phyloP scores from a whole-genome alignment of 1,140 invertebrate genomes.

The Solen grandis region DNA sequence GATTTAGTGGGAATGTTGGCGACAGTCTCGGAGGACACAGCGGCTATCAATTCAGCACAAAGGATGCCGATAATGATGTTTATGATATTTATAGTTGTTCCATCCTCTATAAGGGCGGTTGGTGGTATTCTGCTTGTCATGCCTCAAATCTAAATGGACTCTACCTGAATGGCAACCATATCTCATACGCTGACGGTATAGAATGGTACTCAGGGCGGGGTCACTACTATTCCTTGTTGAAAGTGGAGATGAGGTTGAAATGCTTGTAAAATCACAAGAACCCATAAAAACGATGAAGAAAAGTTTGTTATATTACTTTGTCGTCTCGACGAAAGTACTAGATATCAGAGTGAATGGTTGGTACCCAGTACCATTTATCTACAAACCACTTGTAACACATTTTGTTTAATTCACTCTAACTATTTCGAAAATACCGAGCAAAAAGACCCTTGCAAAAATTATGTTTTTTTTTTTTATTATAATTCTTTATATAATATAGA shows the following conservation, averaged over 20 bases:
- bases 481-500: no score
- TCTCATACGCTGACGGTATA: neutral
- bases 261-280: no score
- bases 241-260: neutral
- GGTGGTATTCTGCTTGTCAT: slow-evolving; percentile 12
- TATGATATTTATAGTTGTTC: neutral
- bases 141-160: slow-evolving; percentile 1
- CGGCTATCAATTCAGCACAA: neutral
- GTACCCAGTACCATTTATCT: no score
- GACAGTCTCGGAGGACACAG: neutral
- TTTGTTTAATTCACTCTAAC: no score
- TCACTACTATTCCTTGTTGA: slow-evolving; percentile 4
- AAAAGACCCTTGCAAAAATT: no score
- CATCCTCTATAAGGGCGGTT: neutral
- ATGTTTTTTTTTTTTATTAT: no score
- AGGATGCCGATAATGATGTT: slow-evolving; percentile 17
- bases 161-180: neutral
- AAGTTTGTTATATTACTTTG: no score
- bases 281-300: no score
- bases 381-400: no score
- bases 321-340: no score
- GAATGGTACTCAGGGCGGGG: neutral
- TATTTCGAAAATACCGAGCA: no score
- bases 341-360: no score
- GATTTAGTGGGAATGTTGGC: neutral